phyloP scores from a whole-genome alignment of 2,888 invertebrate genomes.

The Parapristionchus giblindavisi region DNA sequence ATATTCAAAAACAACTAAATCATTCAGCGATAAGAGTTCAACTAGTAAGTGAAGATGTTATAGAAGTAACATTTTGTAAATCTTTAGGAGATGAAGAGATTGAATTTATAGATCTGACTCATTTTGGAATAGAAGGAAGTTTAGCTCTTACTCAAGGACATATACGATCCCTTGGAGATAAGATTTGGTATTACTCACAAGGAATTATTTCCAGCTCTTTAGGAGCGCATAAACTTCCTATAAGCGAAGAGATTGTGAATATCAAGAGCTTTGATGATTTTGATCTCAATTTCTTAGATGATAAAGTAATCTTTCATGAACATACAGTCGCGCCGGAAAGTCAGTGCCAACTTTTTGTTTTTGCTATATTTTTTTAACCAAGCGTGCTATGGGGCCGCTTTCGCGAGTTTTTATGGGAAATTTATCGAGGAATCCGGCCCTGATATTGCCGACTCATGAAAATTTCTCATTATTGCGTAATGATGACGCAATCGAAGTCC shows the following conservation, averaged over 20 bases:
- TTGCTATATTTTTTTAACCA: no score
- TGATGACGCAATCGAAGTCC: no score
- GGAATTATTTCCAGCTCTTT: constrained; percentile 42
- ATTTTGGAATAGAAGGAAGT: constrained; percentile 50
- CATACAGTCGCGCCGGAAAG: no score
- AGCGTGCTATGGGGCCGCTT: no score
- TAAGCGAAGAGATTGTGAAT: constrained; percentile 39
- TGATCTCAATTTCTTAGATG: constrained; percentile 42
- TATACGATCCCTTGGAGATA: constrained; percentile 44
- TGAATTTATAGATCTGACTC: constrained; percentile 47
- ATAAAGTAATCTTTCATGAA: constrained; percentile 46
- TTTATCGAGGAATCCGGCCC: no score
- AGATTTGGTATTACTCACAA: constrained; percentile 44
- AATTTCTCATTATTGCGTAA: no score
- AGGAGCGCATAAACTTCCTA: constrained; percentile 41
- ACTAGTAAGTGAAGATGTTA: constrained; percentile 37
- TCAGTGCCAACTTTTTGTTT: no score
- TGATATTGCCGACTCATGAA: no score
- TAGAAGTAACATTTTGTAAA: constrained; percentile 49
- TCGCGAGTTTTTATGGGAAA: no score
- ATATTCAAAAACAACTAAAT: constrained; percentile 42
- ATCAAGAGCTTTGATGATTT: constrained; percentile 39
- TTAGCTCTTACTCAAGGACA: constrained; percentile 49
- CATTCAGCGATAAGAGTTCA: constrained; percentile 43
- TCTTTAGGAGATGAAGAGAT: constrained; percentile 41